Percentiles rank a stretch among this genome's conserved stretches.
Conservation (phyloP, 2,113 vertebrate species). For the Cisticola juncidis region DNA sequence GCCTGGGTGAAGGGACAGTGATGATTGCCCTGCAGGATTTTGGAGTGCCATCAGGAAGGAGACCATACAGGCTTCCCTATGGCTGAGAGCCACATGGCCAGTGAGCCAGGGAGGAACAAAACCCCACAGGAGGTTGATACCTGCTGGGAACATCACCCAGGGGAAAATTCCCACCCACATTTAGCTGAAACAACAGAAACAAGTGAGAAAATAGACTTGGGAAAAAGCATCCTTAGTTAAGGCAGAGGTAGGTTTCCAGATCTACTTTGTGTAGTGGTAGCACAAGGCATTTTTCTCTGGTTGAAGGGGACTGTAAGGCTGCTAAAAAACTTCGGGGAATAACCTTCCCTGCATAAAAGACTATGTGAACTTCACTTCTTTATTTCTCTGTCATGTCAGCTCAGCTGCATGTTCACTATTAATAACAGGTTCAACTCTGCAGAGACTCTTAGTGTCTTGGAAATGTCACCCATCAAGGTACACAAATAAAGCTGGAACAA, state of each 20-base stretch:
- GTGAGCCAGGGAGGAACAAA: not conserved
- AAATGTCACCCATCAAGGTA: constrained; percentile 1
- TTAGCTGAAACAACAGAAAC: not conserved
- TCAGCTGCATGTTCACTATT: not conserved
- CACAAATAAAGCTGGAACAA: constrained; percentile 9
- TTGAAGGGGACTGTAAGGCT: not conserved
- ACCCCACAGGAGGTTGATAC: not conserved
- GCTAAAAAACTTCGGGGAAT: not conserved
- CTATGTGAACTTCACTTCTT: not conserved
- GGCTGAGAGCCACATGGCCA: not conserved
- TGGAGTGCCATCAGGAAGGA: not conserved
- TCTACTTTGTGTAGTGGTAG: not conserved
- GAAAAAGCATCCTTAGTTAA: not conserved
- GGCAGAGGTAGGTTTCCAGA: not conserved
- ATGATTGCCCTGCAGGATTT: not conserved
- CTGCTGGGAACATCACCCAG: not conserved
- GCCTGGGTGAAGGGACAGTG: not conserved
- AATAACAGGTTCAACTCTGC: not conserved
- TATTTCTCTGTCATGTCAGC: not conserved
- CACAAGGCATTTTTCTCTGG: not conserved
- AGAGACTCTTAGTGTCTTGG: not conserved
- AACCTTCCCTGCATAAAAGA: not conserved
- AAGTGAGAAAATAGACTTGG: not conserved
- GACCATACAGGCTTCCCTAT: not conserved
- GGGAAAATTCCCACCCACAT: not conserved